phyloP scores from a whole-genome alignment of 2,888 invertebrate genomes.

The Sesia apiformis region DNA sequence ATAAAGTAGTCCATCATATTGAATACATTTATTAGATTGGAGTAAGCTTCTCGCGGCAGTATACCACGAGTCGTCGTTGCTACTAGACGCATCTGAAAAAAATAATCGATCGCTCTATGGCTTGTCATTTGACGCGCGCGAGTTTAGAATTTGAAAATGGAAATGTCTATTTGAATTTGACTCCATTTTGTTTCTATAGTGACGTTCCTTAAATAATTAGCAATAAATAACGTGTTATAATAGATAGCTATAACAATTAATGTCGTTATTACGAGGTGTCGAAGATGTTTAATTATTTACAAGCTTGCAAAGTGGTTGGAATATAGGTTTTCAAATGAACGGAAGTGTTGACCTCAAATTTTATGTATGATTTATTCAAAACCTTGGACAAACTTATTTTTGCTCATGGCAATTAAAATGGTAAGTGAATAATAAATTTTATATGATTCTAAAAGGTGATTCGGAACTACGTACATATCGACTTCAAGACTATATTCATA shows the following conservation, averaged over 20 bases:
- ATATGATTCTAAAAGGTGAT: neutral
- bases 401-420: constrained; percentile 70
- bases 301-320: constrained; percentile 28
- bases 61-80: constrained; percentile 28
- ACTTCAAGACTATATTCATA: no score
- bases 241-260: no score
- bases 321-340: constrained; percentile 53
- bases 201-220: neutral
- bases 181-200: constrained; percentile 9
- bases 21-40: constrained; percentile 10
- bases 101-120: constrained; percentile 12
- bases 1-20: constrained; percentile 6
- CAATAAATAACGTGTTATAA: no score
- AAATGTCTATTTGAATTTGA: constrained; percentile 4
- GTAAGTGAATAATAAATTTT: constrained; percentile 38
- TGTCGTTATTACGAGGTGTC: constrained; percentile 1
- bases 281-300: constrained; percentile 10
- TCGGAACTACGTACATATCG: no score
- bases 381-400: constrained; percentile 66
- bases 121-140: constrained; percentile 15
- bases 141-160: constrained; percentile 15
- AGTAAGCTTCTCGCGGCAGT: constrained; percentile 27
- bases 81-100: constrained; percentile 37
- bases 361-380: constrained; percentile 74
- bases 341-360: constrained; percentile 56